These are phyloP conservation scores for Lochmaea capreae DNA, from an alignment of 2,888 invertebrate genomes.

Conservation along the genomic window DNA sequence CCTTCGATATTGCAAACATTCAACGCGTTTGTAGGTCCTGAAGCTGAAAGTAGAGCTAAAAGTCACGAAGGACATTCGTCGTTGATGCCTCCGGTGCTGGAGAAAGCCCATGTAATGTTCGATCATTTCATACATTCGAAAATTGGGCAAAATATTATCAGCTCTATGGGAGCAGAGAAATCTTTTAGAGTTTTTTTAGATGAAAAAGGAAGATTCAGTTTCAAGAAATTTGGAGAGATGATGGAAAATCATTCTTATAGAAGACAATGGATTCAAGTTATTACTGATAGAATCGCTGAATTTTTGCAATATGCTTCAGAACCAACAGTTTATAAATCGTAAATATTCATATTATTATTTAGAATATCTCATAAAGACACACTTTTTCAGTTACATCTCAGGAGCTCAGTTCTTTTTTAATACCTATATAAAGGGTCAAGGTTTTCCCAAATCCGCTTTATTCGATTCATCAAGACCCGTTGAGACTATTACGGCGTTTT, in stretches of 20 bases:
- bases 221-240: conserved; percentile 79
- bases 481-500: conserved; percentile 76
- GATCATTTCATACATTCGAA: conserved; percentile 85
- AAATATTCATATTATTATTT: conserved; percentile 51
- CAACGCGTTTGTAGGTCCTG: conserved; percentile 70
- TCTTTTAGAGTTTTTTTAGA: conserved; percentile 77
- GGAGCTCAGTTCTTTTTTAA: conserved; percentile 79
- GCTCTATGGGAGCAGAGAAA: conserved; percentile 78
- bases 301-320: conserved; percentile 80
- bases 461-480: conserved; percentile 77
- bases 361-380: neutral
- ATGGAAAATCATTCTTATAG: conserved; percentile 85
- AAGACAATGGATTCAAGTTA: conserved; percentile 82
- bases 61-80: conserved; percentile 78
- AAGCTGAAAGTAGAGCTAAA: conserved; percentile 71
- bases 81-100: conserved; percentile 78
- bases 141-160: conserved; percentile 78
- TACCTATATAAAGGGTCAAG: conserved; percentile 80
- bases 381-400: conserved; percentile 72
- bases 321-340: conserved; percentile 81
- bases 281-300: conserved; percentile 80
- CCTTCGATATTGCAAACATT: conserved; percentile 78
- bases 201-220: conserved; percentile 77
- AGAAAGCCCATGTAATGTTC: conserved; percentile 79
- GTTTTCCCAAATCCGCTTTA: conserved; percentile 77